Percentiles rank a stretch among this genome's conserved stretches.
phyloP scores from a whole-genome alignment of 30 jellyfish, hydroid and myxozoan species.

The Cassiopea andromeda region DNA sequence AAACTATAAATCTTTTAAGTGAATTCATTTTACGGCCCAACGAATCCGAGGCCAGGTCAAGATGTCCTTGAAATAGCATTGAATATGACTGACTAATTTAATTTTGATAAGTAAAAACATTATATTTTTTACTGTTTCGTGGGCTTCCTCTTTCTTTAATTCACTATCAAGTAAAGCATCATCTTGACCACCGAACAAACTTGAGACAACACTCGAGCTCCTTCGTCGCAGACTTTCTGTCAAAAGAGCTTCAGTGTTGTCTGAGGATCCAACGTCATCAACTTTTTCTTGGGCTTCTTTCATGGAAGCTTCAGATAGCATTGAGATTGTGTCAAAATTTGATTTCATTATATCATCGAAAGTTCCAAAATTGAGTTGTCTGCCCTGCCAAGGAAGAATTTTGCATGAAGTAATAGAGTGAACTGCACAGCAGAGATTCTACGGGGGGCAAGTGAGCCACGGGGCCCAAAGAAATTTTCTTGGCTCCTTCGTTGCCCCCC shows the following conservation, averaged over 20 bases:
- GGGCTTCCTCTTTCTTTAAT: neutral
- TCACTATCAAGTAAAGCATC: neutral
- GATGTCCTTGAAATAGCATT: no score
- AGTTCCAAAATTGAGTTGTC: constrained; percentile 11
- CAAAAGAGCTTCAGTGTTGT: neutral
- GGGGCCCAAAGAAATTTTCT: no score
- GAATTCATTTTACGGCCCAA: no score
- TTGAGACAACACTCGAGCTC: neutral
- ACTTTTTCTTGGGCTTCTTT: constrained; percentile 1
- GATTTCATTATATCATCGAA: constrained; percentile 24
- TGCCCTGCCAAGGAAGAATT: constrained; percentile 18
- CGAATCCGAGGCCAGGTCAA: no score
- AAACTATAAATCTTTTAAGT: no score
- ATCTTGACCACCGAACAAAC: neutral
- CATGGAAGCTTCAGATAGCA: constrained; percentile 29
- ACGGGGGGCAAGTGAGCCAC: no score
- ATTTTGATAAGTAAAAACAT: no score
- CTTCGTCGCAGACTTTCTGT: constrained; percentile 7
- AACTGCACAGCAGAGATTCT: no score
- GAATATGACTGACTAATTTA: no score
- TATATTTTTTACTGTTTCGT: no score
- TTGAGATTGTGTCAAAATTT: constrained; percentile 38
- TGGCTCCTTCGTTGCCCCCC: no score
- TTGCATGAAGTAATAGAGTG: neutral
- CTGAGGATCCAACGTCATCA: neutral